Conservation (phyloP, 92 coral and sea anemone genomes). For the Epizoanthus rinbou region DNA sequence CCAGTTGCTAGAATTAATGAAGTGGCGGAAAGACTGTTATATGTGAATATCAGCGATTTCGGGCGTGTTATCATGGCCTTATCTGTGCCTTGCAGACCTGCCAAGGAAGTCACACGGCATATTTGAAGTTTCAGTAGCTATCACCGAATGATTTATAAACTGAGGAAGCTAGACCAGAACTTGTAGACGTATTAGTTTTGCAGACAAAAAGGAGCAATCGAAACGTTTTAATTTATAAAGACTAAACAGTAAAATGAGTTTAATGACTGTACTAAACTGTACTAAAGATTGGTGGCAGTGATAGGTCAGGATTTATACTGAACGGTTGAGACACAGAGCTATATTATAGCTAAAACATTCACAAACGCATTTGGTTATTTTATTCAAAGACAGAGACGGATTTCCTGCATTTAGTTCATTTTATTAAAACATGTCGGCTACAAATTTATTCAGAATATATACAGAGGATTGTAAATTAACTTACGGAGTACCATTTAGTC, state of each 20-base stretch:
- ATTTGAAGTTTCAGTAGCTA: conserved; percentile 49
- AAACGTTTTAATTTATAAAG: background rate
- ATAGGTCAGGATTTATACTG: background rate
- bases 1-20: conserved; percentile 27
- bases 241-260: background rate
- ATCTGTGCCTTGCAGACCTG: conserved; percentile 27
- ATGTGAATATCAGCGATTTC: conserved; percentile 2
- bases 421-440: conserved; percentile 1
- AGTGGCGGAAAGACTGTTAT: conserved; percentile 32
- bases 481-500: no score
- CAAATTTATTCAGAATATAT: background rate
- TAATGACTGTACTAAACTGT: background rate
- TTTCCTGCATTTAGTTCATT: conserved; percentile 25
- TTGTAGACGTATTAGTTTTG: no score
- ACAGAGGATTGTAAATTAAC: no score
- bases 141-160: conserved; percentile 89
- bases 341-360: background rate
- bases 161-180: conserved; percentile 44
- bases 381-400: background rate
- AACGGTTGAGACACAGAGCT: background rate
- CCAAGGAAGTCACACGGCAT: conserved; percentile 29
- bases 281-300: background rate
- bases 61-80: conserved; percentile 43
- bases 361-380: background rate
- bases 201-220: background rate